phyloP scores from a whole-genome alignment of 2,113 vertebrate genomes.

The Chamaetylas fuelleborni region DNA sequence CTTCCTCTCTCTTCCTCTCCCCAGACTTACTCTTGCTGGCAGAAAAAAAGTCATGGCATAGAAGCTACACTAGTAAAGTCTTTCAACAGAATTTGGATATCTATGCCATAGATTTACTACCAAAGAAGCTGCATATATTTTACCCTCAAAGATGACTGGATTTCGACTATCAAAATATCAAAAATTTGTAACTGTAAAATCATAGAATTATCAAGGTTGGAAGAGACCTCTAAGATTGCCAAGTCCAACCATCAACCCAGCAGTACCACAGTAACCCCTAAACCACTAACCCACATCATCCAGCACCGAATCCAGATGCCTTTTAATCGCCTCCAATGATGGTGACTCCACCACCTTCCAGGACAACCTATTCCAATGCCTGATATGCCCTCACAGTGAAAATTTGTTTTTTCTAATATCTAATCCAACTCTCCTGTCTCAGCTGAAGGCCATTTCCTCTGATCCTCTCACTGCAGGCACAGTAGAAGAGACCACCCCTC shows the following conservation, averaged over 20 bases:
- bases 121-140: not conserved
- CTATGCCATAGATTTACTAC: not conserved
- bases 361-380: not conserved
- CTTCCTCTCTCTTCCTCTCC: not conserved
- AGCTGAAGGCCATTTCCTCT: not conserved
- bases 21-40: not conserved
- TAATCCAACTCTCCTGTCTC: not conserved
- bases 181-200: not conserved
- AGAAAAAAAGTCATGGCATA: not conserved
- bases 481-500: not conserved
- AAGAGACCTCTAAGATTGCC: not conserved
- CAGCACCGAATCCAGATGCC: not conserved
- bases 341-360: not conserved
- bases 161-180: not conserved
- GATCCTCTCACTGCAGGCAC: not conserved
- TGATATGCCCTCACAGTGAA: not conserved
- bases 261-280: not conserved
- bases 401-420: not conserved
- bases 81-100: not conserved
- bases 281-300: not conserved
- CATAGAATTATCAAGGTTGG: not conserved
- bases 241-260: not conserved
- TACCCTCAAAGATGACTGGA: not conserved
- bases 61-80: not conserved
- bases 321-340: not conserved